Base-by-base conservation (phyloP, 2,888 invertebrate genomes). In the Fragum whitleyi region DNA sequence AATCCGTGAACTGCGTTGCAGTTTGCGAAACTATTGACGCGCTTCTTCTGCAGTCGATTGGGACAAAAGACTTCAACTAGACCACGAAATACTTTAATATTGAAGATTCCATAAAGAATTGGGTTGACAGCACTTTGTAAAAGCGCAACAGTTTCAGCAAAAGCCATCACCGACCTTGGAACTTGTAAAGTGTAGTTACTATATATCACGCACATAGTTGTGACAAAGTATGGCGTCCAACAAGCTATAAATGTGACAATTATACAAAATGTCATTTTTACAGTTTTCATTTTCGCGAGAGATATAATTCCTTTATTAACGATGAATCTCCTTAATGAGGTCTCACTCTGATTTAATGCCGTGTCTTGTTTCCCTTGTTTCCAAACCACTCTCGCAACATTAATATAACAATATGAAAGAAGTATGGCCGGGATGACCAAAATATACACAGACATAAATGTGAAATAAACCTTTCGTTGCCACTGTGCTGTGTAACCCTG, bases 191-290 rank as follows among this genome's bases (percentile, higher is more conserved):
- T 88, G 81, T 94, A 93, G 79, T 94, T 91, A 73, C 92, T 93
- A 89, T 94, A 94, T 26, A 94, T 93, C 51, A 91, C 89, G 68
- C 94, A 91, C 61, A 94, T 91, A 67, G 94, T 94, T 23, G 94
- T 94, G 14, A 94, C 93, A 86, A 94, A 94, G 85, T 94, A 94
- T 0, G 94, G 94, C 21, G 93, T 94, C 94, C 94, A 94, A 87
- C 94, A 94, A 0, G 92, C 90, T 57, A 94, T 91, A 83, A 94
- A 94, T 26, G 92, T 93, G 21, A 93, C 89, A 65, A 94, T 94
- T 53, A 94, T 94, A 72, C 92, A 93, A 77, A 94, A 90, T 19
- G 94, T 94, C 93, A 94, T 94, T 87, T 94, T 94, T 42, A 94
- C 90, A 7, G 94, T 94, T 89, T 94, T 94, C 42, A 94, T 92